phyloP scores from a whole-genome alignment of 92 coral and sea anemone genomes.

The Zoanthus gigantus region DNA sequence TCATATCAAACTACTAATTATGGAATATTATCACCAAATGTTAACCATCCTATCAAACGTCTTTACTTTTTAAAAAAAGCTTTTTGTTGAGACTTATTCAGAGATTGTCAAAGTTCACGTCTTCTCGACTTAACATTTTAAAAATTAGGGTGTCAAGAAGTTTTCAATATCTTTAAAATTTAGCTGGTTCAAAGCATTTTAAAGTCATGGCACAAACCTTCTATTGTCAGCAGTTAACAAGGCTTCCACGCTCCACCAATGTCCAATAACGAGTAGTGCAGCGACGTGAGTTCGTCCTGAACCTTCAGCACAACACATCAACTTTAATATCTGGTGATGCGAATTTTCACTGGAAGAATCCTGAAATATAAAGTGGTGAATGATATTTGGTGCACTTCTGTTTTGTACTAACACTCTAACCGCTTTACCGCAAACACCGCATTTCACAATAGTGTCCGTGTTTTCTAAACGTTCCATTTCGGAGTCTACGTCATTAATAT shows the following conservation, averaged over 20 bases:
- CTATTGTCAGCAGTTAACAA: constrained; percentile 38
- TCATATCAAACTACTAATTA: too few relatives aligned
- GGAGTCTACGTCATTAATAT: constrained; percentile 45
- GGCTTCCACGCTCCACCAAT: constrained; percentile 64
- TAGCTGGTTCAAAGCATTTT: neutral
- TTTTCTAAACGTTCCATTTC: constrained; percentile 36
- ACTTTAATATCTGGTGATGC: constrained; percentile 28
- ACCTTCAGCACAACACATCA: constrained; percentile 41
- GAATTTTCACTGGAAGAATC: constrained; percentile 26
- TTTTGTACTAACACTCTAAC: constrained; percentile 20
- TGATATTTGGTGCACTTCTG: constrained; percentile 33
- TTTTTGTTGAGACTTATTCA: too few relatives aligned
- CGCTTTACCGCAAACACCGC: constrained; percentile 45
- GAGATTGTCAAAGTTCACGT: too few relatives aligned
- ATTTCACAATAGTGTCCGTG: constrained; percentile 33
- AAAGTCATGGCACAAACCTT: constrained; percentile 29
- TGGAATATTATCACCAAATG: too few relatives aligned
- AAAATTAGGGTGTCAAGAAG: too few relatives aligned
- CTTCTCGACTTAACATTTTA: too few relatives aligned
- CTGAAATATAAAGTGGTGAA: constrained; percentile 41
- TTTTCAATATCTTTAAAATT: too few relatives aligned
- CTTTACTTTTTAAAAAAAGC: too few relatives aligned
- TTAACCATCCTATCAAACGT: too few relatives aligned
- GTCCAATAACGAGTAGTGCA: constrained; percentile 30
- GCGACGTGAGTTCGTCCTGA: constrained; percentile 45